A percentile compares a stretch with the other conserved stretches of the same genome.
Evolutionary conservation across 2,113 vertebrate genomes (phyloP).

Genomic region (Meleagris gallopavo): DNA sequence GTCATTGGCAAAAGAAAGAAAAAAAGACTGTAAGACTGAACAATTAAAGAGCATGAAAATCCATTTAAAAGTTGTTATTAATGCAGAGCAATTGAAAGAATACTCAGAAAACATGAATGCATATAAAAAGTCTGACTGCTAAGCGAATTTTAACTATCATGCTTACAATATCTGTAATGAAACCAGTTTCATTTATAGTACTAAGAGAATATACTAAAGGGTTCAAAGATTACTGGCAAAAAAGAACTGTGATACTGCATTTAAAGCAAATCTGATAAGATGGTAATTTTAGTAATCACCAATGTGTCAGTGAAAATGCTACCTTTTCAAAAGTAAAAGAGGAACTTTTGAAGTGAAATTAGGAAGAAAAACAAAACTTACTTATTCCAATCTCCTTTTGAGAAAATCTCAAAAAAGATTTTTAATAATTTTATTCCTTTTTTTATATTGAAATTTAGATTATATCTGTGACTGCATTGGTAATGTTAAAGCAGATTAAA

Average conservation of each 20-base stretch:
- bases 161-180: background rate
- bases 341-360: background rate
- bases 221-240: background rate
- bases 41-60: slow-evolving; percentile 56
- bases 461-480: background rate
- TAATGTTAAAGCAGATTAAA: slow-evolving; percentile 19
- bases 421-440: background rate
- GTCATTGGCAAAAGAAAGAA: slow-evolving; percentile 47
- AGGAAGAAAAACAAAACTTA: background rate
- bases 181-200: slow-evolving; percentile 2
- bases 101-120: background rate
- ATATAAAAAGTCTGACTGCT: slow-evolving; percentile 7
- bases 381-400: background rate
- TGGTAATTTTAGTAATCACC: background rate
- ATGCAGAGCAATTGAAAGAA: slow-evolving; percentile 20
- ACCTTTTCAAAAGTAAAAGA: background rate
- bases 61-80: slow-evolving; percentile 49
- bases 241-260: background rate
- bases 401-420: background rate
- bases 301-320: background rate
- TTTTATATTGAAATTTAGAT: background rate
- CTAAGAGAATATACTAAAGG: background rate
- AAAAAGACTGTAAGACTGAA: background rate
- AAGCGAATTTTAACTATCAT: slow-evolving; percentile 26
- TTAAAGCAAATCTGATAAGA: slow-evolving; percentile 7